Base-by-base conservation (phyloP, 1,140 invertebrate species). In the Eueides isabella region DNA sequence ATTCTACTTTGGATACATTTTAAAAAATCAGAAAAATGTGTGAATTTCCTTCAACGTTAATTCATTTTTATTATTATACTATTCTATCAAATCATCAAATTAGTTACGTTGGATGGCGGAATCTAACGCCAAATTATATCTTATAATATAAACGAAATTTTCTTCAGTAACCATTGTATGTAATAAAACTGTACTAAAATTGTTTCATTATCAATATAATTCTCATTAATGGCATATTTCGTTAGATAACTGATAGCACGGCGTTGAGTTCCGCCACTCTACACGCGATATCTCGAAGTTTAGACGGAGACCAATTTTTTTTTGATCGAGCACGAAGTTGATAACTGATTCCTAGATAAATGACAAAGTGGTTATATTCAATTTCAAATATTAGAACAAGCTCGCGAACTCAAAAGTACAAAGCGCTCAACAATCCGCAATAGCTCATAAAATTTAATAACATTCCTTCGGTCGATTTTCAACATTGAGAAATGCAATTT, bases 401-500 rank as follows among this genome's bases (percentile, higher is more conserved):
- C 62, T 71, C 23, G 55, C 38, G 38, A 64, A 77, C 72, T 75
- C 77, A 77, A 77, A 80, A 72, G 72, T 63, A 66, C 66, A 75
- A 68, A n/a, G n/a, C 72, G 71, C 26, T 62, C 5, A 62, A 62
- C 66, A 74, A 65, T 77, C 76, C 72, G 71, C 81, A 87, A 85
- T 87, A 81, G 85, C 74, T 86, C 83, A 81, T 91, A 91, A 91
- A 90, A 90, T 86, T 90, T 91, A 88, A 91, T 85, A 84, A 88
- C 81, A 91, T 85, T 85, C 81, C 83, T 67, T 66, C 72, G 76
- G 80, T 84, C 81, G 81, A 74, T 74, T 76, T 76, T 79, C 71
- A 78, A 81, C 61, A 78, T 77, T 55, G 73, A 80, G 80, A 85
- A 84, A 82, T 77, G 82, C 78, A 87, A 88, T 87, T 87, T 85